A percentile compares a stretch with the other conserved stretches of the same genome.
These are phyloP conservation scores for Mythimna albipuncta DNA, from an alignment of 2,888 invertebrate species.

Conservation along the genomic window DNA sequence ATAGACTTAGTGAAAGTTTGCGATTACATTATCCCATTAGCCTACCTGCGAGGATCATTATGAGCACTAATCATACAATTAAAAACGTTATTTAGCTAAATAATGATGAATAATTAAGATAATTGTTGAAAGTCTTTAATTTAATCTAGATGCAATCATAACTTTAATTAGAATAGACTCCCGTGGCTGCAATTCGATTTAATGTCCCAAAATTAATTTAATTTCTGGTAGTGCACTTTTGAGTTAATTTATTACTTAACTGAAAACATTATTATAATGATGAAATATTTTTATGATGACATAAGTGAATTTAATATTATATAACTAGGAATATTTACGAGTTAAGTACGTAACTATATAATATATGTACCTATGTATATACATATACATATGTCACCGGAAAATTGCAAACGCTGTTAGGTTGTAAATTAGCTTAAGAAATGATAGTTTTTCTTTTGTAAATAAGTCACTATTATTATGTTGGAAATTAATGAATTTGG, in stretches of 20 bases:
- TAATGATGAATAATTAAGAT: constrained; percentile 30
- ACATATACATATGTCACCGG: too few species aligned
- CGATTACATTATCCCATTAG: constrained; percentile 16
- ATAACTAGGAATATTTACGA: too few species aligned
- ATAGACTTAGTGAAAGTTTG: not conserved
- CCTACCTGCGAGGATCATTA: constrained; percentile 18
- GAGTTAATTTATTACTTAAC: not conserved
- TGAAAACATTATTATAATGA: not conserved
- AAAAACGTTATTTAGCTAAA: constrained; percentile 30
- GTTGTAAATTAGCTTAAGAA: too few species aligned
- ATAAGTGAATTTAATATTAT: too few species aligned
- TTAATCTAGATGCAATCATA: constrained; percentile 24
- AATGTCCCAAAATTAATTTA: constrained; percentile 11
- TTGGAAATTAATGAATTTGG: too few species aligned
- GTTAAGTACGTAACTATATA: too few species aligned
- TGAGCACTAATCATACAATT: constrained; percentile 33
- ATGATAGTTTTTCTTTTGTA: too few species aligned
- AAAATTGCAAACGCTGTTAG: too few species aligned
- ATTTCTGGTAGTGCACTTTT: constrained; percentile 1
- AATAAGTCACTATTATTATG: too few species aligned
- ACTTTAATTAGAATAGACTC: constrained; percentile 31
- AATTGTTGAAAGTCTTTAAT: constrained; percentile 28
- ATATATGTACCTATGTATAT: too few species aligned
- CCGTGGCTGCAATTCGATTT: constrained; percentile 28
- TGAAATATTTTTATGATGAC: not conserved